A percentile compares a stretch with the other conserved stretches of the same genome.
phyloP scores from a whole-genome alignment of 2,888 invertebrate genomes.

The Hemaris fuciformis region DNA sequence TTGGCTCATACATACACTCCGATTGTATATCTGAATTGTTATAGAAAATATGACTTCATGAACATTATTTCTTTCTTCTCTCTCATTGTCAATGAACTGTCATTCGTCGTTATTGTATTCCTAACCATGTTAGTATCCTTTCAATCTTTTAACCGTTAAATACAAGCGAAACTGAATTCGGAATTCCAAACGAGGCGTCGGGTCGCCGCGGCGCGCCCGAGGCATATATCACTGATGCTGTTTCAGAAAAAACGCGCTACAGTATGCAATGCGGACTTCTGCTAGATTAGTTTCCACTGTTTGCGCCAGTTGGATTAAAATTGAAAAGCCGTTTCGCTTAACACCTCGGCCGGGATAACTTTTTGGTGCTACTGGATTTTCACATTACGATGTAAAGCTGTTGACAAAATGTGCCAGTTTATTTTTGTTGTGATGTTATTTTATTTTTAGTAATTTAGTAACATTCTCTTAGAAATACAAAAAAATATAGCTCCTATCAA shows the following conservation, averaged over 20 bases:
- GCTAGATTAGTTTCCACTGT: constrained; percentile 6
- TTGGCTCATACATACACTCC: background rate
- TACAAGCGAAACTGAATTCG: background rate
- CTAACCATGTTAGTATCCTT: background rate
- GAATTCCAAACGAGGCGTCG: background rate
- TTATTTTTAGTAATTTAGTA: too few species aligned
- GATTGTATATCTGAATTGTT: background rate
- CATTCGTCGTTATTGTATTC: too few species aligned
- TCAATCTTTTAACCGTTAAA: too few species aligned
- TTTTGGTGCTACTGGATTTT: background rate
- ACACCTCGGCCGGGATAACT: background rate
- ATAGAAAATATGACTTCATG: background rate
- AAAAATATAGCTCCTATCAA: too few species aligned
- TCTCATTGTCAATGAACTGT: too few species aligned
- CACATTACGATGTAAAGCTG: background rate
- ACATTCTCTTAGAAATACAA: too few species aligned
- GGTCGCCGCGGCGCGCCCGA: background rate
- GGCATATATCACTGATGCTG: background rate
- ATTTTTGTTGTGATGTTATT: too few species aligned
- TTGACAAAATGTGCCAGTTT: background rate
- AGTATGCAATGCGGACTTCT: background rate
- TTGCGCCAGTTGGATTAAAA: constrained; percentile 1
- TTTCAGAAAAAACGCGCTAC: background rate
- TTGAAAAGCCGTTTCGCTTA: constrained; percentile 6
- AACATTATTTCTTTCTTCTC: too few species aligned